A percentile compares a stretch with the other conserved stretches of the same genome.
Conservation (phyloP, 1,140 invertebrate genomes). For the Lasioglossum albipes region DNA sequence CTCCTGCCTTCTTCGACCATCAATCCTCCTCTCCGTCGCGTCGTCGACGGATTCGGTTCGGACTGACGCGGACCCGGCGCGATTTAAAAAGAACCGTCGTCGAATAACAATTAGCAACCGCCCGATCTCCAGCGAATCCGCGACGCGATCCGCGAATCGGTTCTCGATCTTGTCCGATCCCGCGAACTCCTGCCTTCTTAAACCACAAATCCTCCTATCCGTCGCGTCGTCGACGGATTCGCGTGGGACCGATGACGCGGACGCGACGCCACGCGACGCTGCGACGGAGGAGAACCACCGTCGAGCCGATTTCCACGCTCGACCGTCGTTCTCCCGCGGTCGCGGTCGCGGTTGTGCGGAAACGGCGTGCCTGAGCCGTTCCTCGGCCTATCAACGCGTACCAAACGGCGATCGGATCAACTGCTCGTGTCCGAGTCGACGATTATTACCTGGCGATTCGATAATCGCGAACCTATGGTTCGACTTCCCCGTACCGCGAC, state of each 20-base stretch:
- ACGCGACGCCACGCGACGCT: not conserved
- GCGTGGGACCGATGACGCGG: not conserved
- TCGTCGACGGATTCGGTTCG: too few relatives aligned
- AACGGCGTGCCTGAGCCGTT: not conserved
- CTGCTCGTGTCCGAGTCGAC: not conserved
- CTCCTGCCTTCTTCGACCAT: too few relatives aligned
- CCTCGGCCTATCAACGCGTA: constrained; percentile 1
- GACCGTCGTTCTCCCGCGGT: not conserved
- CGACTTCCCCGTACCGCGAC: constrained; percentile 5
- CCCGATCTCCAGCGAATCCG: not conserved
- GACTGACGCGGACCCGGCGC: too few relatives aligned
- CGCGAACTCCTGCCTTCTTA: not conserved
- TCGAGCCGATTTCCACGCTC: too few relatives aligned
- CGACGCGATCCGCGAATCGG: not conserved
- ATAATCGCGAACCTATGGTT: constrained; percentile 8
- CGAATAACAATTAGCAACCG: too few relatives aligned
- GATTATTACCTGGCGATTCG: not conserved
- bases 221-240: not conserved
- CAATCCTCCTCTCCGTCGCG: too few relatives aligned
- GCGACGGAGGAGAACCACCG: too few relatives aligned
- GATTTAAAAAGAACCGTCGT: too few relatives aligned
- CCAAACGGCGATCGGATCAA: not conserved
- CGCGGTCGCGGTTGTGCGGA: not conserved
- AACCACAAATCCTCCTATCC: too few relatives aligned
- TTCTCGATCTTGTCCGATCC: not conserved